Evolutionary conservation across 2,797 vertebrate genomes (phyloP).

Genomic region (Kryptopterus vitreolus): DNA sequence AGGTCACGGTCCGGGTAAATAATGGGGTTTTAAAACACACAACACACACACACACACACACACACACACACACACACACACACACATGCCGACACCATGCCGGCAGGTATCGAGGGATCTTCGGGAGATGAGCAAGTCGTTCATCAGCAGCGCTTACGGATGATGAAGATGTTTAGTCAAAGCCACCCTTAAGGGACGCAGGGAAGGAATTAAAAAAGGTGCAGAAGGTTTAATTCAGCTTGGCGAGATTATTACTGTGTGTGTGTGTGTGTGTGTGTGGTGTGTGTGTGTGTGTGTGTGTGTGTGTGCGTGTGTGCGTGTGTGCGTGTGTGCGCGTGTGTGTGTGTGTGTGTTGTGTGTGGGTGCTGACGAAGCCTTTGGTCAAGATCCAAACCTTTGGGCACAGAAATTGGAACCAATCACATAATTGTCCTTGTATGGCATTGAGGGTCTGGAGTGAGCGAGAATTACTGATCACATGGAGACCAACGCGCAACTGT

Average conservation of each 20-base stretch:
- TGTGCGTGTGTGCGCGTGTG: conserved; percentile 36
- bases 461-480: conserved; percentile 73
- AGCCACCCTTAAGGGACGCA: conserved; percentile 10
- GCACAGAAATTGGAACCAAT: conserved; percentile 73
- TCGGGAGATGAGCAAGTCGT: conserved; percentile 40
- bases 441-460: conserved; percentile 74
- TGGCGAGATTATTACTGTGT: neutral
- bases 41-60: too few relatives aligned
- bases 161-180: conserved; percentile 56
- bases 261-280: conserved; percentile 1
- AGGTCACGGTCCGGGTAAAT: conserved; percentile 57
- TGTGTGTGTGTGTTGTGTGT: conserved; percentile 31
- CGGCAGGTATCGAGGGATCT: conserved; percentile 42
- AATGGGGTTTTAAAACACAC: conserved; percentile 40
- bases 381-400: conserved; percentile 70
- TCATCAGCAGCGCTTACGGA: conserved; percentile 51
- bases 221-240: conserved; percentile 33
- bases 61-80: too few relatives aligned
- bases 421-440: conserved; percentile 80
- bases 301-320: conserved; percentile 13
- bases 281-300: conserved; percentile 12
- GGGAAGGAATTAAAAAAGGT: conserved; percentile 42
- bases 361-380: conserved; percentile 68
- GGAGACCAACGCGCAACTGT: conserved; percentile 70
- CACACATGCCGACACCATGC: too few relatives aligned